Evolutionary conservation across 2,797 vertebrate genomes (phyloP), one percentile per base, ranked within the genome.

Genomic region (Eulemur mongoz): DNA sequence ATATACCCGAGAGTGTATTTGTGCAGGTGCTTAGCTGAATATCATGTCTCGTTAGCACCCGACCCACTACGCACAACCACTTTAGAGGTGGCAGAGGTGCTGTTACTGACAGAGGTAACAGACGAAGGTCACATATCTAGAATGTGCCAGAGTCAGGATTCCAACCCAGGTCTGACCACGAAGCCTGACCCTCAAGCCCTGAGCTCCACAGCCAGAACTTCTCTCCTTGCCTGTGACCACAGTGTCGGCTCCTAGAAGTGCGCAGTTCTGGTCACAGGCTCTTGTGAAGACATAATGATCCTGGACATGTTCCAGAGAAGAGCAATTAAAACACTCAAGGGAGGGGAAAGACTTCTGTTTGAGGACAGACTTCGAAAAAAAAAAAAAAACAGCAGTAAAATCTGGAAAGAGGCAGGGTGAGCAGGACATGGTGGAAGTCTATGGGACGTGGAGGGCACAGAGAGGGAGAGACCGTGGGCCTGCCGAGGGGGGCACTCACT

Each of bases 331-430:
- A 69, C 25, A 52, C 90, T 94, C 54, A 7, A 79, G 54, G 50
- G 91, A 40, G 92, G 45, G 7, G 75, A 87, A 61, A 92, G 82
- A 32, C 83, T 97, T 96, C 96, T 96, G 95, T 91, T 73, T 97
- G 80, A 97, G 81, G 89, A 93, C 25, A 93, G 78, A 65, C 54
- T 96, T 83, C 1, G 13, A 86, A 96, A 54, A 79, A 67, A 91
- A 59, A 40, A 40, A 40, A 65, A 20, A 14, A 65, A 20, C 79
- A 72, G 40, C 79, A 85, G 48, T 30, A 8, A 79, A 93, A 78
- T 73, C 54, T 95, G 50, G 40, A 65, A 75, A 96, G 82, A 93
- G 88, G 65, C 43, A 90, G 14, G 59, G 6, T 1, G 14, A 80
- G 48, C 27, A 85, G 80, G 70, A 86, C 27, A 25, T 14, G 50